Evolutionary conservation across 2,113 vertebrate species (phyloP).

Genomic region (Nycticebus coucang): DNA sequence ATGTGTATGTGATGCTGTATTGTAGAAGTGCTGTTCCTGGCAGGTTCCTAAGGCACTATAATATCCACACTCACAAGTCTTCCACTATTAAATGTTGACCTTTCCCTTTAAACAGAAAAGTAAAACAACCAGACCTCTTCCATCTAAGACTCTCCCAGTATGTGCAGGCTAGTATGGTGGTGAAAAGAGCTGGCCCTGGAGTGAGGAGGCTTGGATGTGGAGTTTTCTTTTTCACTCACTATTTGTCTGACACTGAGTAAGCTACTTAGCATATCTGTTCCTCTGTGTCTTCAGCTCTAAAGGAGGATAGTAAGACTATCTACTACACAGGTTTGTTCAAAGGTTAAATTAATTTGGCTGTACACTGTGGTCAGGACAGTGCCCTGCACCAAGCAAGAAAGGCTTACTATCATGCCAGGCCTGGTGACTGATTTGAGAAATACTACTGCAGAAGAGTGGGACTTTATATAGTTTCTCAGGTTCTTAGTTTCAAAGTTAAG

Average conservation of each 20-base stretch:
- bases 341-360: neutral
- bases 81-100: neutral
- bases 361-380: neutral
- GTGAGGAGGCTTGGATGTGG: neutral
- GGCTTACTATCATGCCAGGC: neutral
- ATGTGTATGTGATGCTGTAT: rapidly evolving
- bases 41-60: neutral
- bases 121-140: neutral
- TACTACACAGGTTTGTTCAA: neutral
- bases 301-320: neutral
- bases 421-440: neutral
- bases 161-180: neutral
- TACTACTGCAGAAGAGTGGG: neutral
- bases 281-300: neutral
- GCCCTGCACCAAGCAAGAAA: neutral
- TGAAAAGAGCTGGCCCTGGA: neutral
- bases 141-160: neutral
- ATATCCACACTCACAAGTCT: neutral
- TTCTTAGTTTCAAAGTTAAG: neutral
- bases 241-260: neutral
- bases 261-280: neutral
- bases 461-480: neutral
- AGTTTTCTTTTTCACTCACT: neutral
- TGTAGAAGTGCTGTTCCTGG: neutral
- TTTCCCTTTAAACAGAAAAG: neutral